Base-by-base conservation (phyloP, 2,113 vertebrate genomes). In the Brachypteracias leptosomus region DNA sequence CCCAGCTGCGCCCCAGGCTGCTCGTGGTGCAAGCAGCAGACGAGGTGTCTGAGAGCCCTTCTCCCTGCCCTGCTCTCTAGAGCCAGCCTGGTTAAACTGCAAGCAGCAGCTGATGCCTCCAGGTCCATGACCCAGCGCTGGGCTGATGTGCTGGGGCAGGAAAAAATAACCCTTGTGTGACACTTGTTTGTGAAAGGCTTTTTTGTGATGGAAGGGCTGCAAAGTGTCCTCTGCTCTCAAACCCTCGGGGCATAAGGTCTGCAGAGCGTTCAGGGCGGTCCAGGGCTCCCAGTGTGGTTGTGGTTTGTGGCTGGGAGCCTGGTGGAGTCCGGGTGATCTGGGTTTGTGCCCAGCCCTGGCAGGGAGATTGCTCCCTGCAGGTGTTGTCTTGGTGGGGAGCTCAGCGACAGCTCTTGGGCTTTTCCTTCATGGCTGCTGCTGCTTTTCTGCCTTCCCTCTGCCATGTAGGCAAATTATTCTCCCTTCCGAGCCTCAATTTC, bases 201-300 rank as follows among this genome's bases (percentile, higher is more conserved):
- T 80, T 21, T 51, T 13, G 29, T 72, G 2, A 0, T 8, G 75
- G 16, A 11, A 42, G n/a, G 3, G 22, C 76, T 38, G 74, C 51
- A 0, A 16, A 36, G 70, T 4, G 76, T 46, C 10, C 85, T 16
- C 63, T 38, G 89, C 70, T 36, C 35, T 36, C 68, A 0, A 12
- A 3, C 12, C 46, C 51, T 11, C 2, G 1, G 40, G 1, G 65
- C 10, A 0, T 3, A 1, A 12, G 80, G 26, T 13, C 26, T 59
- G 47, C 5, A 0, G 8, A 11, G 36, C 0, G 21, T 1, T 8
- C 3, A 0, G 19, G 28, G 8, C 1, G 1, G 4, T 13, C 15
- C 10, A 1, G 31, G 16, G 65, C 49, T 55, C 17, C 47, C 0
- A 0, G 12, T 0, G 10, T 6, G 59, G 3, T 4, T 21, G 17